Conservation (phyloP, 1,140 invertebrate species). For the Bombus confusus region DNA sequence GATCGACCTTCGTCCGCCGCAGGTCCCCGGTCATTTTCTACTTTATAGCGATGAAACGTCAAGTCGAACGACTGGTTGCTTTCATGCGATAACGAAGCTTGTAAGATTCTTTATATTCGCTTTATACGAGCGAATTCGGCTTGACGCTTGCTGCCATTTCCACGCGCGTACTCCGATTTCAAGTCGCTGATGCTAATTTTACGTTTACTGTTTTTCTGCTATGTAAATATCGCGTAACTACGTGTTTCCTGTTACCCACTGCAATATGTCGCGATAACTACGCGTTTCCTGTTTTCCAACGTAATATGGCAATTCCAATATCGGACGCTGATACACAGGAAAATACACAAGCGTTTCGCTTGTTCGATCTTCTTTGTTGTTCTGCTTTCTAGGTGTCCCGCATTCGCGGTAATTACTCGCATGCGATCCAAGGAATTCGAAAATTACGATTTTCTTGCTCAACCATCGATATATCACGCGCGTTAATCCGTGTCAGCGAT, state of each 20-base stretch:
- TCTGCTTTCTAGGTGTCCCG: fast-evolving
- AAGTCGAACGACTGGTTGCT: too few species aligned
- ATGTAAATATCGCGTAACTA: neutral
- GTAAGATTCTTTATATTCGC: too few species aligned
- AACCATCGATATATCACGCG: neutral
- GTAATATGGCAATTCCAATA: neutral
- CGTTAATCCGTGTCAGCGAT: neutral
- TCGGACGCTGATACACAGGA: neutral
- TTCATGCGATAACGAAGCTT: too few species aligned
- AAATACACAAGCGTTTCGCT: neutral
- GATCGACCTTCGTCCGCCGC: too few species aligned
- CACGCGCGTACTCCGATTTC: too few species aligned
- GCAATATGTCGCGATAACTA: neutral
- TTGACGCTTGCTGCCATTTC: too few species aligned
- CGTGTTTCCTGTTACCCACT: neutral
- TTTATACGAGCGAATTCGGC: too few species aligned
- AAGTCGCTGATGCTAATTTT: neutral
- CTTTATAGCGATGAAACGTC: too few species aligned
- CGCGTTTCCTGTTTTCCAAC: neutral
- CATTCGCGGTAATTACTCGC: neutral
- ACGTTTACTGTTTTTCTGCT: too few species aligned
- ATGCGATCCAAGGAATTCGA: neutral
- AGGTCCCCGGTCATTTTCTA: too few species aligned
- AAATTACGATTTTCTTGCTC: neutral
- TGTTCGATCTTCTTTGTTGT: neutral